Base-by-base conservation (phyloP, 2,888 invertebrate species). In the Choreutis nemorana region DNA sequence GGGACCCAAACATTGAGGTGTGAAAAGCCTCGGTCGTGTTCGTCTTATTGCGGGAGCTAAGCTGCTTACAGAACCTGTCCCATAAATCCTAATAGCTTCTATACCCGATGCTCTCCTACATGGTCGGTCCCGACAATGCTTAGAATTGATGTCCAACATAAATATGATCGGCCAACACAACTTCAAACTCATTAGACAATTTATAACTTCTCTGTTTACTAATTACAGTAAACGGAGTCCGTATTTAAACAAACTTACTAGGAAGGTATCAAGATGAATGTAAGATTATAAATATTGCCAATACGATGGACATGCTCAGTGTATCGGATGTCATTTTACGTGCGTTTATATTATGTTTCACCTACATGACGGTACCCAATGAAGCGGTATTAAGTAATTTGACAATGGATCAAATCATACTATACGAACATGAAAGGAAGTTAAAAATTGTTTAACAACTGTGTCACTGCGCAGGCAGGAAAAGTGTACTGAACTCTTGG, bases 1-100 rank as follows among this genome's bases (percentile, higher is more conserved):
- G 46, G 47, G 48, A 46, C 46, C 52, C 75, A 77, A 78, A 78
- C 66, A 77, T 53, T 50, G 58, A 78, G 73, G 78, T 78, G 78
- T 78, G 77, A 78, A 78, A 78, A 77, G 73, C 63, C 49, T 26
- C 49, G 45, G 47, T 50, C 52, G 57, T 55, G 56, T 56, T 49
- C 49, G 47, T 63, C 62, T 65, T 68, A 64, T 70, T 73, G 64
- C 55, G 55, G 58, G 50, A 43, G 51, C 55, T 73, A 68, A 73
- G 73, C 77, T 61, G 65, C 67, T 68, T 66, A 65, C 61, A 48
- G 46, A 47, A 52, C 62, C 57, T 52, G 55, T 56, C 55, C 54
- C 56, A 56, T 70, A 72, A 73, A 72, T 62, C 62, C 54, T 48
- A 41, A 47, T 39, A 42, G 38, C 40, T 37, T 44, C 33, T 40